Percentiles rank a stretch among this genome's conserved stretches.
Conservation (phyloP, 2,797 vertebrate species). For the Forpus xanthops region DNA sequence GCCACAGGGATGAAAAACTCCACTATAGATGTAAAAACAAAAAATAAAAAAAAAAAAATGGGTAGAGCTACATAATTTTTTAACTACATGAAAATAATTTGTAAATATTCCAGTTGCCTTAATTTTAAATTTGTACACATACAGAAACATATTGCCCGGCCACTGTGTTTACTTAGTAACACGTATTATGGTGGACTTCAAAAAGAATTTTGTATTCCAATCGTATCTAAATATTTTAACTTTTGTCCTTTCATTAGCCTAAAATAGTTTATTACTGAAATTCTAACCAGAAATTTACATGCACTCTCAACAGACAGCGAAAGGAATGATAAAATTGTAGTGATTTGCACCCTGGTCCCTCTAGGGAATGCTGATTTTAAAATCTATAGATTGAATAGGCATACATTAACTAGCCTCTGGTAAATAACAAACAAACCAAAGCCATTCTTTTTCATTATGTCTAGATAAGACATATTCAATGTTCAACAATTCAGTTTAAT, state of each 20-base stretch:
- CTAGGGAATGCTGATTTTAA: background rate
- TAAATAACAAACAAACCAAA: background rate
- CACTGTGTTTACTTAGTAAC: background rate
- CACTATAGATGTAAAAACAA: background rate
- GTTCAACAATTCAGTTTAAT: background rate
- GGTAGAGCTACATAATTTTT: background rate
- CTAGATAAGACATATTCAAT: background rate
- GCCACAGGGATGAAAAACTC: background rate
- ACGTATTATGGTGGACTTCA: background rate
- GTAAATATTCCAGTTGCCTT: background rate
- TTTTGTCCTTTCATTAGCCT: background rate
- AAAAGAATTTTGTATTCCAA: background rate
- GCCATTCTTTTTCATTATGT: background rate
- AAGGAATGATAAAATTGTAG: background rate
- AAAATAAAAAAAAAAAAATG: background rate
- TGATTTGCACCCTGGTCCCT: rapidly evolving
- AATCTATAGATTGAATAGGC: background rate
- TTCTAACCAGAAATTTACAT: background rate
- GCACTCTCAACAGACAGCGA: background rate
- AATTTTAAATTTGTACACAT: background rate
- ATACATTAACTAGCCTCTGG: background rate
- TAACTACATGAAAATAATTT: background rate
- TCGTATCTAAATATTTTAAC: background rate
- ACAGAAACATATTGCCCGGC: background rate
- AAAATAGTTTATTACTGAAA: background rate